Percentiles rank a stretch among this genome's conserved stretches.
Conservation (phyloP, 2,888 invertebrate genomes). For the Thera obeliscata region DNA sequence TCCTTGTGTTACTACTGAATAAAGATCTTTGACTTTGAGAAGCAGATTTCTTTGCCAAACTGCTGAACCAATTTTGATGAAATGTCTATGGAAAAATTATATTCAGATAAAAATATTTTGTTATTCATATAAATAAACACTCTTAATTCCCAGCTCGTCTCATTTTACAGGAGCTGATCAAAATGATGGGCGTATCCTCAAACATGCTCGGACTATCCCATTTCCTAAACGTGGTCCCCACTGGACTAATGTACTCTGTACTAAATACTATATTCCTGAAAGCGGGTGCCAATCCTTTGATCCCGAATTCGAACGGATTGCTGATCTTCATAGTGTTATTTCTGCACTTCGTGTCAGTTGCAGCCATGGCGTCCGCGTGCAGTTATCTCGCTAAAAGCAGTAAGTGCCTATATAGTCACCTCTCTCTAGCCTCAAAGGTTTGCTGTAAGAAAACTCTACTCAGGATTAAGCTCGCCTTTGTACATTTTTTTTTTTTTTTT, state of each 20-base stretch:
- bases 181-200: constrained; percentile 42
- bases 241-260: constrained; percentile 36
- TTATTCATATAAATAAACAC: no score
- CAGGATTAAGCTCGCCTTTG: no score
- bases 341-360: constrained; percentile 42
- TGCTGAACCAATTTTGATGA: no score
- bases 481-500: no score
- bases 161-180: constrained; percentile 45
- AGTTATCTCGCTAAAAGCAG: constrained; percentile 42
- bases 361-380: constrained; percentile 39
- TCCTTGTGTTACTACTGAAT: no score
- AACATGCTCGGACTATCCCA: constrained; percentile 39
- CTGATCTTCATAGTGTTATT: constrained; percentile 37
- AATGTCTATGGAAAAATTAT: no score
- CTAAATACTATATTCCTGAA: constrained; percentile 35
- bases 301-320: constrained; percentile 32
- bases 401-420: constrained; percentile 39
- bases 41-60: no score
- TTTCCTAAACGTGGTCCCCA: constrained; percentile 38
- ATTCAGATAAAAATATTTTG: no score
- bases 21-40: no score
- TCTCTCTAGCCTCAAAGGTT: no score
- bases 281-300: constrained; percentile 31
- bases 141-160: not conserved
- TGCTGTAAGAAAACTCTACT: no score